Evolutionary conservation across 1,140 invertebrate genomes (phyloP), one percentile per base, ranked within the genome.

Genomic region (Bemisia tabaci): DNA sequence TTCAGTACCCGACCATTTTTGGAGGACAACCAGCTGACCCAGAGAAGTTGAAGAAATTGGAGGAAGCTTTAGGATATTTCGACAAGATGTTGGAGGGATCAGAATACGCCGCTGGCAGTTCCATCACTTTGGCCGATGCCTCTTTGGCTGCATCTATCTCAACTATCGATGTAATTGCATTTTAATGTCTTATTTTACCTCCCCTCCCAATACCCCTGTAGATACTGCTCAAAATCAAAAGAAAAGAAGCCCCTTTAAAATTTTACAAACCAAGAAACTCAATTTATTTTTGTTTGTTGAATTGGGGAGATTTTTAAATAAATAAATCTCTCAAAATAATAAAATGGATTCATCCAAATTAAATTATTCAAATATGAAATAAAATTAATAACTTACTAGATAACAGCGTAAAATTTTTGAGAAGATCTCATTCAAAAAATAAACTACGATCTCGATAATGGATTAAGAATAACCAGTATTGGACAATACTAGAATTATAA

Each of bases 81-180:
- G 82, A 91, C 67, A 81, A 75, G 1, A 87, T 88, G 76, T 76
- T 91, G 25, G 83, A 85, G 62, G 82, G 80, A 0, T 77, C 84
- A 69, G 79, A 82, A 60, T 90, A 83, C 73, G 83, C 78, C 1
- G 87, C 87, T 12, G 87, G 87, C 12, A 78, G 84, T 66, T 80
- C 79, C 23, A 75, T 91, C 21, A 92, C 89, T 24, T 74, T 92
- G 11, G 90, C 90, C 9, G 90, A 90, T 73, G 77, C 88, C n/a
- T 72, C 81, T 22, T 69, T 89, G 33, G 75, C 84, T 12, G 79
- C 83, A 11, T 78, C 79, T 1, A 78, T 89, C 17, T 84, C 86
- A 25, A 87, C 84, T 63, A 80, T 82, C 68, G 84, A 91, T 78
- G 84, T 79, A 73, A 71, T 21, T 63, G 71, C 73, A n/a, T n/a